A percentile compares a stretch with the other conserved stretches of the same genome.
Evolutionary conservation across 35 echinoderm and acorn worm species (phyloP).

Genomic region (Ophioderma brevispina): DNA sequence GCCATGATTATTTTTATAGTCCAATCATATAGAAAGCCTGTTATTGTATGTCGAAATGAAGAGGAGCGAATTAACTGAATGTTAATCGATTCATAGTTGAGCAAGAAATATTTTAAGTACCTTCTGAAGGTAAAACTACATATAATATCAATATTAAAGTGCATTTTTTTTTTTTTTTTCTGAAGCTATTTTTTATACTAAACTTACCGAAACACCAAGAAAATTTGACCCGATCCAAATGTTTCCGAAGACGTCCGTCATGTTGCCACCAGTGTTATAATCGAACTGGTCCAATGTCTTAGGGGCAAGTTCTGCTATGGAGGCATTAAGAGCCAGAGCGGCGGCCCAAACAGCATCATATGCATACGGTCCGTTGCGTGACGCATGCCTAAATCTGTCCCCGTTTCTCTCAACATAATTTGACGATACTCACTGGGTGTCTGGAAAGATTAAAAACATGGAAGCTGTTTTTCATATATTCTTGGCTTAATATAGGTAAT

Average conservation of each 20-base stretch:
- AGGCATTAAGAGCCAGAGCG: conserved; percentile 77
- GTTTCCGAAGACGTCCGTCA: conserved; percentile 17
- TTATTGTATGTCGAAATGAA: too few species aligned
- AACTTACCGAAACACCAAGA: conserved; percentile 68
- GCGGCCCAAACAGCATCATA: conserved; percentile 92
- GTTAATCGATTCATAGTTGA: too few species aligned
- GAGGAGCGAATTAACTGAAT: too few species aligned
- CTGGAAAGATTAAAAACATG: conserved; percentile 30
- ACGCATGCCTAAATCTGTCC: conserved; percentile 35
- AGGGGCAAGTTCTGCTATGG: conserved; percentile 38
- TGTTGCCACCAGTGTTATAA: conserved; percentile 21
- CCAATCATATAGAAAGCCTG: too few species aligned
- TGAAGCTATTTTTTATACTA: too few species aligned
- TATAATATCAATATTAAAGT: too few species aligned
- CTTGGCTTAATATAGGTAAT: too few species aligned
- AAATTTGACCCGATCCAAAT: conserved; percentile 60
- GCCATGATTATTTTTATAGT: too few species aligned
- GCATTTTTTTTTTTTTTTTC: too few species aligned
- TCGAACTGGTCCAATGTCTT: conserved; percentile 43
- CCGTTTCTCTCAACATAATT: conserved; percentile 39
- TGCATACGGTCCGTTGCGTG: conserved; percentile 68
- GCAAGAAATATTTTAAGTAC: too few species aligned
- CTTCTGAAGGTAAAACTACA: too few species aligned
- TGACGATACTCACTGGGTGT: conserved; percentile 79
- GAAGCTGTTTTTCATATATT: too few species aligned